Percentiles rank a stretch among this genome's conserved stretches.
These are phyloP conservation scores for Clostera curtula DNA, from an alignment of 2,888 invertebrate species.

Conservation along the genomic window DNA sequence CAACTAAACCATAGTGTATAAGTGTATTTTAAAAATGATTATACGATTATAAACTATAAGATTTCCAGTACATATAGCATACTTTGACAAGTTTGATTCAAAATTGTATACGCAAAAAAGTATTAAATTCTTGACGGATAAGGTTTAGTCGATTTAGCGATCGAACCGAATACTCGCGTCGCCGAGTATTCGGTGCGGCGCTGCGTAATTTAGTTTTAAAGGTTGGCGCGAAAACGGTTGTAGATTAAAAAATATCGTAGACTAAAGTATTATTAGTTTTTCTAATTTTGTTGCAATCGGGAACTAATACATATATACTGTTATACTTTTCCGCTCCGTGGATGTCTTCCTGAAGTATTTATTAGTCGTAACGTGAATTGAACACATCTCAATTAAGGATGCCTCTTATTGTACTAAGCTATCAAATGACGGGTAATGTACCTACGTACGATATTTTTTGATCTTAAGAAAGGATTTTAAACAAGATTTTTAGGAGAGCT, in stretches of 20 bases:
- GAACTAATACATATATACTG: neutral
- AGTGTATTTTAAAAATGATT: constrained; percentile 33
- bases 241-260: constrained; percentile 27
- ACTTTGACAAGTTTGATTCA: constrained; percentile 44
- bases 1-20: constrained; percentile 14
- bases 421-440: neutral
- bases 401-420: neutral
- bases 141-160: constrained; percentile 18
- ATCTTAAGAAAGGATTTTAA: neutral
- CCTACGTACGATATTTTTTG: constrained; percentile 2
- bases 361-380: neutral
- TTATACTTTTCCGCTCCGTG: constrained; percentile 1
- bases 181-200: constrained; percentile 5
- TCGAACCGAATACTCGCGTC: constrained; percentile 11
- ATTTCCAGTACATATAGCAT: constrained; percentile 38
- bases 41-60: constrained; percentile 57
- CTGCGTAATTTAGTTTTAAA: constrained; percentile 25
- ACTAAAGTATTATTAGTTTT: constrained; percentile 8
- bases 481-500: neutral
- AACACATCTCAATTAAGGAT: too few species aligned
- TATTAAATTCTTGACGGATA: constrained; percentile 25
- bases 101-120: constrained; percentile 57
- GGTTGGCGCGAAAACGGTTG: constrained; percentile 12
- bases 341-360: constrained; percentile 11
- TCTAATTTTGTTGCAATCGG: constrained; percentile 9